phyloP scores from a whole-genome alignment of 2,888 invertebrate species.

The Caenorhabditis wallacei region DNA sequence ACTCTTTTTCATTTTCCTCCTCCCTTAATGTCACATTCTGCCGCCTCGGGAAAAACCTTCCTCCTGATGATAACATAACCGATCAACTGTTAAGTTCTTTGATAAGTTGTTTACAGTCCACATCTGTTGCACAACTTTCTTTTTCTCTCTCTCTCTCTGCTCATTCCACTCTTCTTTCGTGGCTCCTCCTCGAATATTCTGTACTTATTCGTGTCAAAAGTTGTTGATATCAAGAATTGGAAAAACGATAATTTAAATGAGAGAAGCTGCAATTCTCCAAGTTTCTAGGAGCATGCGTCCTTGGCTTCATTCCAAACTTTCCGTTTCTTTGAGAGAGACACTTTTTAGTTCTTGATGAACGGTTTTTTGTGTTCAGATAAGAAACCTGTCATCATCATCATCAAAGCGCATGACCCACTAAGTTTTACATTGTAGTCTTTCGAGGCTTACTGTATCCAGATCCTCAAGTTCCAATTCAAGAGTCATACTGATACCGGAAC shows the following conservation, averaged over 20 bases:
- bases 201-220: conserved; percentile 46
- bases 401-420: conserved; percentile 12
- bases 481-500: conserved; percentile 13
- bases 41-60: not conserved
- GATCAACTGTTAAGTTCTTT: conserved; percentile 56
- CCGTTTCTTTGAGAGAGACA: not conserved
- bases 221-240: not conserved
- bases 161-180: not conserved
- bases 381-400: conserved; percentile 22
- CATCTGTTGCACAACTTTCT: conserved; percentile 51
- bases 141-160: too few relatives aligned
- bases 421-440: conserved; percentile 2
- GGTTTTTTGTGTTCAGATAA: conserved; percentile 17
- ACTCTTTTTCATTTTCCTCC: not conserved
- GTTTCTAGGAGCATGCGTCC: not conserved
- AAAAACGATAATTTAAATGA: too few relatives aligned
- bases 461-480: not conserved
- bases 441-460: not conserved
- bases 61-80: conserved; percentile 25
- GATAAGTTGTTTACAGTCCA: conserved; percentile 59
- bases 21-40: conserved; percentile 5
- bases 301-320: conserved; percentile 46
- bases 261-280: too few relatives aligned
- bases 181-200: conserved; percentile 44
- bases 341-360: conserved; percentile 32